Base-by-base conservation (phyloP, 2,113 vertebrate genomes). In the Rana temporaria region DNA sequence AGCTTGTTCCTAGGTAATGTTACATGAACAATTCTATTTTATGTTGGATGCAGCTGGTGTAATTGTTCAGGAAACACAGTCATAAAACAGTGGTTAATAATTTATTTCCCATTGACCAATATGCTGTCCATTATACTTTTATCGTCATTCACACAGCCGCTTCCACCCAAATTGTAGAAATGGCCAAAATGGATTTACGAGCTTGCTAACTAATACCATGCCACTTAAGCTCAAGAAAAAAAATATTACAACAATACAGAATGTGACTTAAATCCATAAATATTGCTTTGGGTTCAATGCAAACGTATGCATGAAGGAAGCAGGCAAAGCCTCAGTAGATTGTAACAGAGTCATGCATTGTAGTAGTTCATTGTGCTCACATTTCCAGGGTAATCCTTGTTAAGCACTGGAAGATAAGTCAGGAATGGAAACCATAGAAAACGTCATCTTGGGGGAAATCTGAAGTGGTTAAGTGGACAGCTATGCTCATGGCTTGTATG, bases 121-220 rank as follows among this genome's bases (percentile, higher is more conserved):
- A 88, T 90, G 85, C 63, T 82, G 72, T 83, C 81, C 72, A 82
- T 91, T 92, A 91, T 91, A 89, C 87, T 91, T 86, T 87, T 88
- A 68, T 85, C 81, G 86, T 90, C n/a, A 68, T 34, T 83, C 71
- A 67, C 72, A 68, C 63, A 60, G 55, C 72, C 63, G 30, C 63
- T 83, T 75, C 71, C 81, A 52, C 32, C 26, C 60, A 72, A 76
- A 76, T 76, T 76, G 53, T 68, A 76, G 20, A 83, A 83, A 68
- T 59, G 63, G n/a, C 6, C 53, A 68, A 75, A 48, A 52, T n/a
- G 56, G 80, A 83, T 83, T 83, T 76, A 83, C 60, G 48, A 34
- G 24, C 53, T 16, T 48, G 68, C 48, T 42, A 75, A 75, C 26
- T 83, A 67, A 76, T 76, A 83, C 48, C 55, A 65, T 76, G 20